Evolutionary conservation across 2,797 vertebrate genomes (phyloP), one percentile per base, ranked within the genome.

Genomic region (Manis pentadactyla): DNA sequence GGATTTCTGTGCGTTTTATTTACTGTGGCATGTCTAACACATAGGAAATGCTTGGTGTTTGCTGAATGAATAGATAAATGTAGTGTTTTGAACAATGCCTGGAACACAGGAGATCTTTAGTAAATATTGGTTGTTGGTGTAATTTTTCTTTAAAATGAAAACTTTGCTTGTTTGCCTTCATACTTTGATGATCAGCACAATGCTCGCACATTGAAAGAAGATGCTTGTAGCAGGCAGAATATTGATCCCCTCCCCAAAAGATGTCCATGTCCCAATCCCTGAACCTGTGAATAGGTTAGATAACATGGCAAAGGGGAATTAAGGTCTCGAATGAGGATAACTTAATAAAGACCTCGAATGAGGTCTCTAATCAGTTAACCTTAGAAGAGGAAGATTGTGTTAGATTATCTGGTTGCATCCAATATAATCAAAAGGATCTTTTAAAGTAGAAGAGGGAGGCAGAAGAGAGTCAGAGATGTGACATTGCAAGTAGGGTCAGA

Each of bases 221-320:
- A n/a, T 21, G 5, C 17, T 57, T 39, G 9, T 49, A 11, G 3
- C 8, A 0, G n/a, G 66, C 46, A 39, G 63, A 68, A 27, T 29
- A 15, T 25, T 14, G 4, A 4, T 21, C 3, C 2, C 17, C 4
- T 88, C 15, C 21, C 68, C 11, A 29, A 73, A 19, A 71, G 29
- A 1, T 2, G 9, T 25, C 64, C 17, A 7, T 0, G 5, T 51
- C 37, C 74, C 9, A 10, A 55, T n/a, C 27, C 49, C 15, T 9
- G 12, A 57, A 71, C 7, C 37, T 74, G 46, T 64, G 64, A 71
- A 0, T 12, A 7, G 39, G 39, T 59, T 77, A 27, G 42, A 10
- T n/a, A 21, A 39, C 7, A 13, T 31, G 57, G 42, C 25, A 75
- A 49, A 49, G 4, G 10, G 37, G 23, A 73, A 17, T 64, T 73